These are phyloP conservation scores for Propithecus coquereli DNA, from an alignment of 2,113 vertebrate species.

Conservation along the genomic window DNA sequence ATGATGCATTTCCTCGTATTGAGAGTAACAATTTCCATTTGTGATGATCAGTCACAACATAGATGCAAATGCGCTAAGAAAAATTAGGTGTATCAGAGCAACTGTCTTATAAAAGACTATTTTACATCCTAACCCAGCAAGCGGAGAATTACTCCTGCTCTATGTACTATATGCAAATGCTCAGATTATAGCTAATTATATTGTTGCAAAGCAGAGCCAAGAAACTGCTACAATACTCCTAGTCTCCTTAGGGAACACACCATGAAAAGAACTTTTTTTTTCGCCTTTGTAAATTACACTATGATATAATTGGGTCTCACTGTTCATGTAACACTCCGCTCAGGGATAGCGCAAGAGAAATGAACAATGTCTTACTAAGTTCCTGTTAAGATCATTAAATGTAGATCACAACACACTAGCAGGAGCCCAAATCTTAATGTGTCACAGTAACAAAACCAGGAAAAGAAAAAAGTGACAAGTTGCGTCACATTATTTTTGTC, in stretches of 20 bases:
- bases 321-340: slow-evolving; percentile 77
- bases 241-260: slow-evolving; percentile 74
- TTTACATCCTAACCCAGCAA: slow-evolving; percentile 64
- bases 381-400: slow-evolving; percentile 86
- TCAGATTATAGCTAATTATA: slow-evolving; percentile 78
- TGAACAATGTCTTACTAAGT: slow-evolving; percentile 84
- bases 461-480: slow-evolving; percentile 81
- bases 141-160: slow-evolving; percentile 63
- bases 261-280: slow-evolving; percentile 78
- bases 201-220: slow-evolving; percentile 77
- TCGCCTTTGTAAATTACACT: slow-evolving; percentile 82
- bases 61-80: slow-evolving; percentile 70
- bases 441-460: slow-evolving; percentile 81
- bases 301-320: slow-evolving; percentile 82
- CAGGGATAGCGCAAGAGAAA: slow-evolving; percentile 78
- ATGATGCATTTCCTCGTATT: slow-evolving; percentile 58
- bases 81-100: slow-evolving; percentile 70
- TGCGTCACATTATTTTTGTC: slow-evolving; percentile 79
- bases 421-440: slow-evolving; percentile 81
- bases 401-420: slow-evolving; percentile 83
- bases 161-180: slow-evolving; percentile 72
- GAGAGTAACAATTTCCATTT: slow-evolving; percentile 72
- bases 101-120: slow-evolving; percentile 62
- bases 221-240: slow-evolving; percentile 74
- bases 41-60: slow-evolving; percentile 70